These are phyloP conservation scores for Ambastaia sidthimunki DNA, from an alignment of 2,797 vertebrate genomes.

Conservation along the genomic window DNA sequence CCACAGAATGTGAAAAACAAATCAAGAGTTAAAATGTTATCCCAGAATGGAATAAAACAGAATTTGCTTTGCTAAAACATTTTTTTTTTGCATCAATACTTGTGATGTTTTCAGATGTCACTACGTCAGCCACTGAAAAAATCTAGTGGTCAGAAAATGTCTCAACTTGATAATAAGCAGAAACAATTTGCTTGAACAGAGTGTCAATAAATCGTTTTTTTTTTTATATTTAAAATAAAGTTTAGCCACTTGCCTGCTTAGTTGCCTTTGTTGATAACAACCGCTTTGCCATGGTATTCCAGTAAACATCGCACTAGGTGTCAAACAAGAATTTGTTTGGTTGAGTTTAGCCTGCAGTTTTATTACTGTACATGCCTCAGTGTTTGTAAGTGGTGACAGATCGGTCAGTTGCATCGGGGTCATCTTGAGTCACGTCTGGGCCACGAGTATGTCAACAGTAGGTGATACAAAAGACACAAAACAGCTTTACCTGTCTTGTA, in stretches of 20 bases:
- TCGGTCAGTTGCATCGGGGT: conserved; percentile 26
- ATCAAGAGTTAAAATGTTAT: background rate
- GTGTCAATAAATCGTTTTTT: too few species aligned
- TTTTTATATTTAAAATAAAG: background rate
- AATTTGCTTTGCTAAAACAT: background rate
- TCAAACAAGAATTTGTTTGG: background rate
- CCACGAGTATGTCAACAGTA: background rate
- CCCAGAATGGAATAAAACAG: background rate
- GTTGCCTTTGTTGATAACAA: background rate
- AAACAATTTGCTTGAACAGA: too few species aligned
- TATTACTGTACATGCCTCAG: conserved; percentile 2
- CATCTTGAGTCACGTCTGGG: conserved; percentile 14
- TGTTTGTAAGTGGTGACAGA: conserved; percentile 16
- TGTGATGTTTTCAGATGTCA: background rate
- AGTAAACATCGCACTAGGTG: background rate
- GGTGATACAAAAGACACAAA: too few species aligned
- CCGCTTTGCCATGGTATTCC: background rate
- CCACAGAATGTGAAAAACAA: too few species aligned
- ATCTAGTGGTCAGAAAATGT: too few species aligned
- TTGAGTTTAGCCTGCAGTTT: conserved; percentile 1
- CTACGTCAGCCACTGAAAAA: too few species aligned
- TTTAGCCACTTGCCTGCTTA: background rate
- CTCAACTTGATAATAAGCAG: too few species aligned
- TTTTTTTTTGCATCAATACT: background rate
- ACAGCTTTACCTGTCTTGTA: too few species aligned